phyloP scores from a whole-genome alignment of 2,888 invertebrate species.

The Melanostoma mellinum region DNA sequence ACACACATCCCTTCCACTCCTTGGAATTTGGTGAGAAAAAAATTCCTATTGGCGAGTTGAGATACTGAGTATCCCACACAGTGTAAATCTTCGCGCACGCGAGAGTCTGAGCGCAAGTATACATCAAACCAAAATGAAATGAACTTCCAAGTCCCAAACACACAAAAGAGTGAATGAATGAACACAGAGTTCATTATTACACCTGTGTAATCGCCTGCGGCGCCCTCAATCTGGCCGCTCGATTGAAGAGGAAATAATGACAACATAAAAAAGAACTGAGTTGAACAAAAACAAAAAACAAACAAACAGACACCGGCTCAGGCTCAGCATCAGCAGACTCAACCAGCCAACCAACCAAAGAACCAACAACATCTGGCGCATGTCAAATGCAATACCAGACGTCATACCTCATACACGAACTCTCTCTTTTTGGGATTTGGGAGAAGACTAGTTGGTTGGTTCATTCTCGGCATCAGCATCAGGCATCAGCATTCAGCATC shows the following conservation, averaged over 20 bases:
- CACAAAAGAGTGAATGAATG: not conserved
- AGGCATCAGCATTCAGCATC: constrained; percentile 1
- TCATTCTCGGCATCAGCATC: not conserved
- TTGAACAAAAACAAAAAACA: constrained; percentile 30
- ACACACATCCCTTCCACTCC: constrained; percentile 60
- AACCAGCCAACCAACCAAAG: constrained; percentile 39
- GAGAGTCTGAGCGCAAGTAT: constrained; percentile 10
- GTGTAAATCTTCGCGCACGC: constrained; percentile 44
- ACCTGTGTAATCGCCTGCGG: constrained; percentile 8
- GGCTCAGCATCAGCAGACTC: not conserved
- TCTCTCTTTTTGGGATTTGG: constrained; percentile 1
- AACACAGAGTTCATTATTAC: constrained; percentile 6
- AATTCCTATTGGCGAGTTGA: constrained; percentile 51
- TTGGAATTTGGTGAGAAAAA: constrained; percentile 18
- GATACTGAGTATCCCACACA: not conserved
- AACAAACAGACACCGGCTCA: constrained; percentile 45
- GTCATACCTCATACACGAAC: constrained; percentile 19
- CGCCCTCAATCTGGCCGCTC: not conserved
- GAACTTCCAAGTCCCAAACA: constrained; percentile 4
- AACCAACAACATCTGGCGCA: constrained; percentile 67
- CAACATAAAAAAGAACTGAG: not conserved
- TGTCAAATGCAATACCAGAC: constrained; percentile 42
- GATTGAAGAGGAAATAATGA: constrained; percentile 10
- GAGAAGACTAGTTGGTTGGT: not conserved
- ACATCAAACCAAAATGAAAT: constrained; percentile 8